Evolutionary conservation across 2,888 invertebrate species (phyloP).

Genomic region (Epirrhoe alternata): DNA sequence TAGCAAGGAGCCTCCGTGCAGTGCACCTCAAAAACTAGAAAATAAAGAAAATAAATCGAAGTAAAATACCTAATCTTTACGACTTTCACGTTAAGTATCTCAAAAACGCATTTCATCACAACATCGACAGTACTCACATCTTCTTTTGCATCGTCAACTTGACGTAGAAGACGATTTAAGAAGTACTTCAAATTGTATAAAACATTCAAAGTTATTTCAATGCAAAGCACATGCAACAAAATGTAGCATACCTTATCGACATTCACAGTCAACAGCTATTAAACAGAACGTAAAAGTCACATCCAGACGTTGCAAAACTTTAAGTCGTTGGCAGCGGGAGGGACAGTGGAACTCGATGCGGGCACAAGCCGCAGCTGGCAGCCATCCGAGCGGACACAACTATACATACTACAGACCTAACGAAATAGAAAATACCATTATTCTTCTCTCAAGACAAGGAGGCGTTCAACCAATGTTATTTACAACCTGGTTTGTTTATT

Average conservation of each 20-base stretch:
- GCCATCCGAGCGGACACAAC: constrained; percentile 76
- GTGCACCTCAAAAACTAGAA: too few relatives aligned
- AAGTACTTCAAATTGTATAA: too few relatives aligned
- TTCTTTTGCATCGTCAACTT: too few relatives aligned
- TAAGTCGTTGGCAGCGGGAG: constrained; percentile 64
- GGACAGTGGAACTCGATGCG: constrained; percentile 61
- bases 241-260: constrained; percentile 29
- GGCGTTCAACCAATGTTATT: constrained; percentile 81
- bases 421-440: constrained; percentile 84
- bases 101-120: too few relatives aligned
- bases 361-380: constrained; percentile 76
- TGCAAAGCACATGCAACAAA: constrained; percentile 10
- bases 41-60: too few relatives aligned
- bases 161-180: too few relatives aligned
- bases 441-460: constrained; percentile 80
- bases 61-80: too few relatives aligned
- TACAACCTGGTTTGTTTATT: constrained; percentile 78
- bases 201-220: background rate
- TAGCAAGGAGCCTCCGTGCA: too few relatives aligned
- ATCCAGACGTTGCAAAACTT: constrained; percentile 62
- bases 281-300: constrained; percentile 52
- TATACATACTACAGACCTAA: constrained; percentile 72
- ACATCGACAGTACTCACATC: too few relatives aligned
- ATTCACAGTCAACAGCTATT: constrained; percentile 45
- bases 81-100: too few relatives aligned